phyloP scores from a whole-genome alignment of 1,140 invertebrate species.

The Campoletis sonorensis region DNA sequence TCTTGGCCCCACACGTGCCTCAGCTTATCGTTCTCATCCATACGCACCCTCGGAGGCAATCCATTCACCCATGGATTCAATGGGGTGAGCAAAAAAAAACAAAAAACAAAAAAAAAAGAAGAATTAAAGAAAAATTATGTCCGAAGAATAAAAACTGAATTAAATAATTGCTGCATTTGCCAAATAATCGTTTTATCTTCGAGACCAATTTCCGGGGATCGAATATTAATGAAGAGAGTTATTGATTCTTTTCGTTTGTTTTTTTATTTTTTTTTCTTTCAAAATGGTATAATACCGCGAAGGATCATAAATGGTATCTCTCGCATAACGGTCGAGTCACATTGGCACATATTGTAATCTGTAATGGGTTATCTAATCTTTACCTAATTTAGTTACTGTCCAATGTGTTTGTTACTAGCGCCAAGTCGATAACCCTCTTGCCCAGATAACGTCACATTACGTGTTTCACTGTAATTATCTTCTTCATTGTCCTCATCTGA shows the following conservation, averaged over 20 bases:
- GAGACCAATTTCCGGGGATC: not conserved
- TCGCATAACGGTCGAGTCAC: not conserved
- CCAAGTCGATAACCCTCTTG: not conserved
- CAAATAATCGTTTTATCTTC: not conserved
- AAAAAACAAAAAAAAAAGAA: not conserved
- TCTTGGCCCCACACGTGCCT: not conserved
- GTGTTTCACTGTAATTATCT: not conserved
- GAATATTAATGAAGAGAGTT: not conserved
- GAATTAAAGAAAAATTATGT: too few relatives aligned
- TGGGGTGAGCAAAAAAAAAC: not conserved
- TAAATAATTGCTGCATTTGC: not conserved
- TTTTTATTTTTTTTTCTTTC: too few relatives aligned
- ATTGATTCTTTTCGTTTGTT: too few relatives aligned
- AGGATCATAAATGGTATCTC: too few relatives aligned
- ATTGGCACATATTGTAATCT: not conserved
- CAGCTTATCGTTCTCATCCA: conserved; percentile 37
- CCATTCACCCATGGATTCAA: not conserved
- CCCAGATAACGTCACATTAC: not conserved
- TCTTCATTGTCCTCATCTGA: not conserved
- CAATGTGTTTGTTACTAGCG: not conserved
- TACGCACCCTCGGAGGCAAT: not conserved
- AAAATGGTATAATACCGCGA: too few relatives aligned
- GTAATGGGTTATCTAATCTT: conserved; percentile 23
- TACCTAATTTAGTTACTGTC: not conserved
- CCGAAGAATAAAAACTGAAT: too few relatives aligned